phyloP scores from a whole-genome alignment of 1,140 invertebrate genomes.

The Callitettix versicolor region DNA sequence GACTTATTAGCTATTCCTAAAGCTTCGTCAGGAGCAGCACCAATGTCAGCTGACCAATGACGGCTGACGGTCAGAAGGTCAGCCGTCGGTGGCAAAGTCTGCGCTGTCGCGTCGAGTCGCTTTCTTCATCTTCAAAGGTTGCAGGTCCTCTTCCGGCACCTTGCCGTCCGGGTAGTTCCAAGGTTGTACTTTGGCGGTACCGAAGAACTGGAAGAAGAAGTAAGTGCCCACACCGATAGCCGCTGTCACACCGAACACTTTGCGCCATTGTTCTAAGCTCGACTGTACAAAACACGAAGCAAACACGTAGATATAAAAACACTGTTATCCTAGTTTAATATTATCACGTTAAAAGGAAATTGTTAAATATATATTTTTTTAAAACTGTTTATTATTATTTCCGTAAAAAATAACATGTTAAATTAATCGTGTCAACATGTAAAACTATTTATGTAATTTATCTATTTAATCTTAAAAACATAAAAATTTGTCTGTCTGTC shows the following conservation, averaged over 20 bases:
- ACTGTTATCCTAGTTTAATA: not conserved
- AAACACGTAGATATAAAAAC: too few relatives aligned
- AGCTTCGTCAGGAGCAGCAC: too few relatives aligned
- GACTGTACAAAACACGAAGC: constrained; percentile 38
- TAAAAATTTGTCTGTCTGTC: too few relatives aligned
- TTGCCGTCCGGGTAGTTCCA: constrained; percentile 43
- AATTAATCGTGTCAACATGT: too few relatives aligned
- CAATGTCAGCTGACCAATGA: not conserved
- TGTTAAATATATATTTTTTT: not conserved
- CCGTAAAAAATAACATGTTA: too few relatives aligned
- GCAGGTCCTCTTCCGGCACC: constrained; percentile 2
- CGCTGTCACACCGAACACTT: constrained; percentile 55
- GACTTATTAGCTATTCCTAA: too few relatives aligned
- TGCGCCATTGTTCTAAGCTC: constrained; percentile 55
- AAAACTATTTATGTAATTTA: too few relatives aligned
- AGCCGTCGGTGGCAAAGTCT: constrained; percentile 2
- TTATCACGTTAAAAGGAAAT: not conserved
- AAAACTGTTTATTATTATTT: too few relatives aligned
- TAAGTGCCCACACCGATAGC: constrained; percentile 54
- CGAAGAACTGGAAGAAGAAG: constrained; percentile 55
- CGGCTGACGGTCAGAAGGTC: not conserved
- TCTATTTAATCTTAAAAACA: too few relatives aligned
- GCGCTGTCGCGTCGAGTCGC: constrained; percentile 2
- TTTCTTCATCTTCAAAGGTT: not conserved
- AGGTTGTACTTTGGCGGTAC: constrained; percentile 48